These are phyloP conservation scores for Syrrhaptes paradoxus DNA, from an alignment of 2,113 vertebrate species.

Conservation along the genomic window DNA sequence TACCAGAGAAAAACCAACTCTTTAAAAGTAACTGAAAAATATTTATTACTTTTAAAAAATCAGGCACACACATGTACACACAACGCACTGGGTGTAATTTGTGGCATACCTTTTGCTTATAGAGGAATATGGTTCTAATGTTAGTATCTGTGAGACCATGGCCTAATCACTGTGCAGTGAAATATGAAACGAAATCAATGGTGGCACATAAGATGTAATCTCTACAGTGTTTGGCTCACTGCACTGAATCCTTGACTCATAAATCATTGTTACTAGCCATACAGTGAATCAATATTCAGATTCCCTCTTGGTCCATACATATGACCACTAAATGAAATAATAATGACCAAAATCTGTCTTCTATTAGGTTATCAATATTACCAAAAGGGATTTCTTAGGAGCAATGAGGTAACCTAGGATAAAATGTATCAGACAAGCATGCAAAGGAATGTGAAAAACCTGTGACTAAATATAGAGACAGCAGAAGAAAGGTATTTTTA, in stretches of 20 bases:
- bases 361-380: slow-evolving; percentile 78
- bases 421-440: slow-evolving; percentile 49
- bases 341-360: slow-evolving; percentile 78
- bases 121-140: slow-evolving; percentile 13
- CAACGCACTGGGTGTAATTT: background rate
- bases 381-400: slow-evolving; percentile 66
- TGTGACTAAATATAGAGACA: background rate
- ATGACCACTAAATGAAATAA: slow-evolving; percentile 88
- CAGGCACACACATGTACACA: background rate
- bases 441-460: slow-evolving; percentile 49
- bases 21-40: background rate
- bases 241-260: slow-evolving; percentile 78
- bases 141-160: slow-evolving; percentile 52
- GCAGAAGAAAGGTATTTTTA: background rate
- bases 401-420: slow-evolving; percentile 58
- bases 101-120: background rate
- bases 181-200: slow-evolving; percentile 73
- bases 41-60: background rate
- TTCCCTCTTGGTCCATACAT: slow-evolving; percentile 85
- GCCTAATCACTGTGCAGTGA: slow-evolving; percentile 56
- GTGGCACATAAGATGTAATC: slow-evolving; percentile 69
- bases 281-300: slow-evolving; percentile 89
- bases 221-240: slow-evolving; percentile 76
- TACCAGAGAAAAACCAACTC: background rate
- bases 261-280: slow-evolving; percentile 89